Conservation (phyloP, 2,797 vertebrate genomes). For the Hirundo rustica region DNA sequence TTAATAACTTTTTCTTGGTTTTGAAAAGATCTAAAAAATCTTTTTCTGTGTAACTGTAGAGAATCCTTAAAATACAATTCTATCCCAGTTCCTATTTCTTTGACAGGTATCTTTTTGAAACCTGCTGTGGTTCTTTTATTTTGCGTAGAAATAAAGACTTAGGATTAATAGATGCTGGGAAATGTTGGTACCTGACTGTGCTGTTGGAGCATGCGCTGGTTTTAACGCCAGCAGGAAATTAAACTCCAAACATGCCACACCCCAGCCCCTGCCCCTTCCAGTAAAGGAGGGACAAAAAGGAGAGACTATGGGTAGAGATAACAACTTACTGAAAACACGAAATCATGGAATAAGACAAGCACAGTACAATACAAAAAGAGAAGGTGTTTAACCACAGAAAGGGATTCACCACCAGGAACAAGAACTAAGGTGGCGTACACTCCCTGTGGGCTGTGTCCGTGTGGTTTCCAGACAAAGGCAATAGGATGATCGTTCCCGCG, state of each 20-base stretch:
- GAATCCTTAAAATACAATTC: background rate
- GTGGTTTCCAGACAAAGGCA: background rate
- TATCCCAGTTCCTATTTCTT: background rate
- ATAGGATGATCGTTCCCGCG: accelerated
- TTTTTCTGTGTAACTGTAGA: background rate
- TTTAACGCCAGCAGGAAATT: background rate
- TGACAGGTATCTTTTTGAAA: background rate
- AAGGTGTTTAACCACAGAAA: background rate
- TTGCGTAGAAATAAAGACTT: background rate
- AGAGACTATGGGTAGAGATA: background rate
- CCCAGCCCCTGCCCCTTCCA: background rate
- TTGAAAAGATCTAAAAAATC: background rate
- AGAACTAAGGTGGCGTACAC: background rate
- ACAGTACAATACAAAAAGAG: background rate
- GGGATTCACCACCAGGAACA: background rate
- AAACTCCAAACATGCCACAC: background rate
- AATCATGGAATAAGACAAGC: background rate
- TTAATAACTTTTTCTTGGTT: background rate
- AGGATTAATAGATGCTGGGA: background rate
- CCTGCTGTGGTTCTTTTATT: background rate
- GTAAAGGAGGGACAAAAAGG: background rate
- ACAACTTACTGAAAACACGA: background rate
- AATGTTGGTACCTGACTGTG: background rate
- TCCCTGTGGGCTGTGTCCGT: accelerated
- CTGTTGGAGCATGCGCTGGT: background rate